A percentile compares a stretch with the other conserved stretches of the same genome.
These are phyloP conservation scores for Streptopelia turtur DNA, from an alignment of 2,797 vertebrate genomes.

Conservation along the genomic window DNA sequence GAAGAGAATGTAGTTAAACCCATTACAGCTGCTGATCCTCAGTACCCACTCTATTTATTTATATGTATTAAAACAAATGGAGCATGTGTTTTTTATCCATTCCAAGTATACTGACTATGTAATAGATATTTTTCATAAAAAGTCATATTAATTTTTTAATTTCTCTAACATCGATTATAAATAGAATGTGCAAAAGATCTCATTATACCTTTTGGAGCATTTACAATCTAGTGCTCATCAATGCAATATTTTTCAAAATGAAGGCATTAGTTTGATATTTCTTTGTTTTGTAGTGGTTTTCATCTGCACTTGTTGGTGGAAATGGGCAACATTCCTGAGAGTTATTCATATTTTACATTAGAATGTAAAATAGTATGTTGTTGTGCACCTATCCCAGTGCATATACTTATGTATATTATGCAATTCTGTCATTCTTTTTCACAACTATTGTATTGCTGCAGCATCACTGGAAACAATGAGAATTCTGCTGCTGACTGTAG, in stretches of 20 bases:
- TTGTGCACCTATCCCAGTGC: background rate
- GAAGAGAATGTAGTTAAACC: background rate
- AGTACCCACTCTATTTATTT: background rate
- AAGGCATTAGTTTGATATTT: background rate
- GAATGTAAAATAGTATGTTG: background rate
- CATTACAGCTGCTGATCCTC: background rate
- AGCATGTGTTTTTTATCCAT: background rate
- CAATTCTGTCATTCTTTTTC: background rate
- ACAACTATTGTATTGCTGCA: background rate
- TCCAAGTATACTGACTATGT: background rate
- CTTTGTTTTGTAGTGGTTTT: background rate
- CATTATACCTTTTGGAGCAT: background rate
- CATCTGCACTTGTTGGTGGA: background rate
- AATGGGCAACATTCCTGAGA: background rate
- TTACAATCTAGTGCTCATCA: background rate
- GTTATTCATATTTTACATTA: background rate
- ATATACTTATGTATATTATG: background rate
- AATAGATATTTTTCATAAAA: background rate
- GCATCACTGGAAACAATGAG: background rate
- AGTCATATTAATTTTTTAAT: background rate
- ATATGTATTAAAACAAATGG: background rate
- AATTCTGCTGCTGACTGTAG: background rate
- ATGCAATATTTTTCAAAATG: background rate
- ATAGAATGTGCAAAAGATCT: background rate
- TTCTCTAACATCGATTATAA: background rate